Evolutionary conservation across 2,888 invertebrate species (phyloP).

Genomic region (Lutraria lutraria): DNA sequence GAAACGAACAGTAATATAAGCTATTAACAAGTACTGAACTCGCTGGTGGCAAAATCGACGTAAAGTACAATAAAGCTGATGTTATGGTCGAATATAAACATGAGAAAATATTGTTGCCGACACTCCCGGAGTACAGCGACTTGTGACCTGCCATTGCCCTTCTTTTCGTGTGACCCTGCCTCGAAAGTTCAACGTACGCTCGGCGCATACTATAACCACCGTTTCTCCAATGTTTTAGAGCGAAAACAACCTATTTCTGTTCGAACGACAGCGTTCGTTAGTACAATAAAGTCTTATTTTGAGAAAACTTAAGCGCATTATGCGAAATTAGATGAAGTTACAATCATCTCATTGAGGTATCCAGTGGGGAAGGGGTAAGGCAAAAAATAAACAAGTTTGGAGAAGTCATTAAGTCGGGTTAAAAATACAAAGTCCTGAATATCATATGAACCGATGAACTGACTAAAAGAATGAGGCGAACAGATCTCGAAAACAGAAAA

Average conservation of each 20-base stretch:
- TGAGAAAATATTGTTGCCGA: neutral
- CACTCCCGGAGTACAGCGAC: slow-evolving; percentile 60
- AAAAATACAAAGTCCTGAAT: neutral
- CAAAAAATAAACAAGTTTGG: neutral
- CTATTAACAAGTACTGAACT: neutral
- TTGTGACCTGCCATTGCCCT: slow-evolving; percentile 63
- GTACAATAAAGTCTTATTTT: neutral
- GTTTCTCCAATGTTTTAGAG: neutral
- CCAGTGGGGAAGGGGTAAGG: slow-evolving; percentile 19
- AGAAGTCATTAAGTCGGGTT: neutral
- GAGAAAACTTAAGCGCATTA: neutral
- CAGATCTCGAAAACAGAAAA: neutral
- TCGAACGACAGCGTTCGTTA: neutral
- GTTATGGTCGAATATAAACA: neutral
- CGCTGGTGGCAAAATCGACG: neutral
- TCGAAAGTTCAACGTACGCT: slow-evolving; percentile 59
- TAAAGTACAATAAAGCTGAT: neutral
- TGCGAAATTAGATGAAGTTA: slow-evolving; percentile 48
- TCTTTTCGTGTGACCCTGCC: slow-evolving; percentile 61
- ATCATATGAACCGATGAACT: neutral
- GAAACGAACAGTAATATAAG: too few relatives aligned
- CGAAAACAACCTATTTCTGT: neutral
- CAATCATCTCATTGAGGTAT: slow-evolving; percentile 31
- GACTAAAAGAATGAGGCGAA: neutral
- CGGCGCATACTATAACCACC: neutral